These are phyloP conservation scores for Yponomeuta evonymella DNA, from an alignment of 2,888 invertebrate species.

Conservation along the genomic window DNA sequence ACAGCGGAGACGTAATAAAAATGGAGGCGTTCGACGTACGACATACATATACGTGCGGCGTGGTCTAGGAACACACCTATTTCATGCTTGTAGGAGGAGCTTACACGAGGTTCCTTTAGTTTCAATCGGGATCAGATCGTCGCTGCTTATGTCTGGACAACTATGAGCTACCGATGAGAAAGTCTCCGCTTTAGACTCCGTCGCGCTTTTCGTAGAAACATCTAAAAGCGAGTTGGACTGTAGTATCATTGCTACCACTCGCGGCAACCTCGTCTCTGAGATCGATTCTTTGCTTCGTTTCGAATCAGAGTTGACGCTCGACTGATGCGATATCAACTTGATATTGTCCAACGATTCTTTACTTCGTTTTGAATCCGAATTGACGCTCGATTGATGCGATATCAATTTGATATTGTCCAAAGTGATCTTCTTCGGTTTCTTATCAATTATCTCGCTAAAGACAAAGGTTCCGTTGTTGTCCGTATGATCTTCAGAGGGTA, in stretches of 20 bases:
- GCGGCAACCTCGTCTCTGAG: constrained; percentile 30
- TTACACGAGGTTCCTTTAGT: constrained; percentile 42
- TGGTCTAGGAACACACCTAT: constrained; percentile 63
- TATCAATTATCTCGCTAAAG: constrained; percentile 69
- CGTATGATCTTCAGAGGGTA: constrained; percentile 57
- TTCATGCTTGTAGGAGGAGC: constrained; percentile 57
- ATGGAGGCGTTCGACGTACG: neutral
- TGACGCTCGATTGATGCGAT: constrained; percentile 46
- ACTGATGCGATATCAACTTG: constrained; percentile 51
- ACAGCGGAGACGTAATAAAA: constrained; percentile 1
- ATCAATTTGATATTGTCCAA: constrained; percentile 59
- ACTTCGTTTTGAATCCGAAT: constrained; percentile 37
- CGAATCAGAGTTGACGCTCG: constrained; percentile 40
- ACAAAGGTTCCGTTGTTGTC: constrained; percentile 49
- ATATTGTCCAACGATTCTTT: constrained; percentile 41
- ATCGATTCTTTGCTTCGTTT: constrained; percentile 38
- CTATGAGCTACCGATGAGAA: constrained; percentile 34
- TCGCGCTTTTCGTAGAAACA: constrained; percentile 18
- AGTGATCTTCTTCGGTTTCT: constrained; percentile 67
- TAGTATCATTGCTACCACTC: constrained; percentile 33
- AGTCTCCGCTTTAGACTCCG: constrained; percentile 28
- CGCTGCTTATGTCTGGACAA: constrained; percentile 48
- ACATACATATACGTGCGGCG: constrained; percentile 28
- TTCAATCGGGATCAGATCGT: constrained; percentile 18
- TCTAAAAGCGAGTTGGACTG: constrained; percentile 29